Base-by-base conservation (phyloP, 2,797 vertebrate species). In the Myotis planiceps region DNA sequence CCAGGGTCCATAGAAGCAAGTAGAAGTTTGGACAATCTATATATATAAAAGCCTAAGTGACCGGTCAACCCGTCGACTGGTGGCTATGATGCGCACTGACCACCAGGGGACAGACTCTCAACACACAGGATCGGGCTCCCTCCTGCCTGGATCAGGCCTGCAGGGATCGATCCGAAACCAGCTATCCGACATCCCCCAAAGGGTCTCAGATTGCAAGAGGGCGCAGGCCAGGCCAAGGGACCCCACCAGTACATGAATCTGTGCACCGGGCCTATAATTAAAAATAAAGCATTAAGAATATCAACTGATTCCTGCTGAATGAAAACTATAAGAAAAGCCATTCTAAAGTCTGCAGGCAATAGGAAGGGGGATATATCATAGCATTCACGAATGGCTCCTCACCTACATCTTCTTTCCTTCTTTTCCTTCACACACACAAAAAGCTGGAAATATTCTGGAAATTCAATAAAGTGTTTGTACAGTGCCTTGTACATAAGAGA, bases 201-300 rank as follows among this genome's bases (percentile, higher is more conserved):
- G 55, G 25, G 55, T 58, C 55, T 25, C 0, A 2, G 10, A 58
- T 2, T 58, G 55, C 10, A 9, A 58, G 55, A 58, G 55, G 55
- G 55, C 5, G 0, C 55, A 58, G 55, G 55, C 25, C 25, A 58
- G 10, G 10, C 55, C 10, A 58, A 58, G 25, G 25, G 25, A 58
- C 25, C 25, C 25, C 55, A 58, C 10, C 10, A 4, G 55, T 58
- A 4, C 55, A 12, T 4, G 3, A 55, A 55, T 55, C 23, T 23
- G 23, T 58, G 55, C 25, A 58, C 10, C 2, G 0, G 25, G 25
- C 12, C 55, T 58, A 10, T 58, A 58, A 4, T 75, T 58, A 82
- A 87, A 27, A 82, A 75, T 58, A 72, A 53, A 84, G 39, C 74
- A 69, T 89, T 88, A 88, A 88, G 66, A 88, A 76, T 72, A 47